These are phyloP conservation scores for Varanus salvator DNA, from an alignment of 2,113 vertebrate genomes.

Conservation along the genomic window DNA sequence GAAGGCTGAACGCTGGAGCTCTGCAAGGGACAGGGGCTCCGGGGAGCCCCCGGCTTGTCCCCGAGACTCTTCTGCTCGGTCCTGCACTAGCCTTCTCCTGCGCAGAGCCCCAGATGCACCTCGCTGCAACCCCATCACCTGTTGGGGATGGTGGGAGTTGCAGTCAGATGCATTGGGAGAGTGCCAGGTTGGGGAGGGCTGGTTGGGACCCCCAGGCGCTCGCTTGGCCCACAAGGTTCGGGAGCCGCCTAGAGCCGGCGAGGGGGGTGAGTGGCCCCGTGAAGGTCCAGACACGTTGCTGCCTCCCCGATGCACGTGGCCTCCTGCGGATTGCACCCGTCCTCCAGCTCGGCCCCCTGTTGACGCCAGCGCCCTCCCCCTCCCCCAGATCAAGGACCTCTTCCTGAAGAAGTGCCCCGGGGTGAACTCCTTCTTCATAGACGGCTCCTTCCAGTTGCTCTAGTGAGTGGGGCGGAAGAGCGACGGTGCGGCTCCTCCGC, in stretches of 20 bases:
- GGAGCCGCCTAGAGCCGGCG: no score
- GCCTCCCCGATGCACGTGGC: no score
- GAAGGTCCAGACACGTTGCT: no score
- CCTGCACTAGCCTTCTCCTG: no score
- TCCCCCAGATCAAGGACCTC: slow-evolving; percentile 96
- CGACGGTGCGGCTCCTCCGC: background rate
- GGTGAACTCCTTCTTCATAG: slow-evolving; percentile 94
- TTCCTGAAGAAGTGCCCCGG: slow-evolving; percentile 96
- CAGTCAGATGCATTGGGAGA: background rate
- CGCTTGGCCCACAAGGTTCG: no score
- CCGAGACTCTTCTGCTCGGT: no score
- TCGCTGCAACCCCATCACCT: no score
- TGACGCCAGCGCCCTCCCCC: background rate
- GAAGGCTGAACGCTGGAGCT: no score
- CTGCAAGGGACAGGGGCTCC: no score
- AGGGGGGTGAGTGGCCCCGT: no score
- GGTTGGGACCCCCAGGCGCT: background rate
- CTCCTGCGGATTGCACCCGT: fast-evolving
- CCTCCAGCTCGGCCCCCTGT: fast-evolving
- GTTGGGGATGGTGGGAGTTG: background rate
- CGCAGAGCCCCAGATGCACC: no score
- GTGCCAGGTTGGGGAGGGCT: background rate
- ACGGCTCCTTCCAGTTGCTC: slow-evolving; percentile 96
- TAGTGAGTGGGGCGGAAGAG: slow-evolving; percentile 80
- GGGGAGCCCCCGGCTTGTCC: no score